Conservation (phyloP, 2,888 invertebrate species). For the Heteromurus nitidus region DNA sequence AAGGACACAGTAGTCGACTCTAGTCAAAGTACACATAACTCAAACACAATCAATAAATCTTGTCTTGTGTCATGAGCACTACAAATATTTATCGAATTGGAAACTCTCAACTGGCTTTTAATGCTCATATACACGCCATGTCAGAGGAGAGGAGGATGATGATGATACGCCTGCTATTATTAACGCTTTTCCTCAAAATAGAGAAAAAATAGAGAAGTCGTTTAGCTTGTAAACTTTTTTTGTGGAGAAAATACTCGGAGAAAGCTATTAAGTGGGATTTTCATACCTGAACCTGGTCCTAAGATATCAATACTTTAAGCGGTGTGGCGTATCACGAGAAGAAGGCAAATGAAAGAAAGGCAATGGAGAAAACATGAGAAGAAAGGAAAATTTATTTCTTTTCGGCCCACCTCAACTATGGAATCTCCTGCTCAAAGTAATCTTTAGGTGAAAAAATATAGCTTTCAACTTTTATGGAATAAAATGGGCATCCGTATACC, state of each 20-base stretch:
- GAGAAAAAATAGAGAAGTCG: too few relatives aligned
- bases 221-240: too few relatives aligned
- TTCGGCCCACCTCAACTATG: slow-evolving; percentile 45
- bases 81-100: slow-evolving; percentile 63
- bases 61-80: slow-evolving; percentile 58
- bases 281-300: background rate
- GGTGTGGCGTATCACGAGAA: background rate
- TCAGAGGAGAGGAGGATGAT: too few relatives aligned
- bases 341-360: background rate
- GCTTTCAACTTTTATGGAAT: too few relatives aligned
- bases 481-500: too few relatives aligned
- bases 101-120: slow-evolving; percentile 47
- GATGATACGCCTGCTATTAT: too few relatives aligned
- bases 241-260: background rate
- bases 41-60: slow-evolving; percentile 61
- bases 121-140: slow-evolving; percentile 32
- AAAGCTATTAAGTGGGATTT: slow-evolving; percentile 3
- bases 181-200: too few relatives aligned
- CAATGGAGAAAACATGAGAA: background rate
- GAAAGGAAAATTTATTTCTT: slow-evolving; percentile 52
- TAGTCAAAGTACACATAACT: slow-evolving; percentile 46
- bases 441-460: too few relatives aligned
- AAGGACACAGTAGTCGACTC: slow-evolving; percentile 9
- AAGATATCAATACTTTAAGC: too few relatives aligned
- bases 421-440: slow-evolving; percentile 5